Evolutionary conservation across 2,113 vertebrate species (phyloP), one percentile per base, ranked within the genome.

Genomic region (Misgurnus anguillicaudatus): DNA sequence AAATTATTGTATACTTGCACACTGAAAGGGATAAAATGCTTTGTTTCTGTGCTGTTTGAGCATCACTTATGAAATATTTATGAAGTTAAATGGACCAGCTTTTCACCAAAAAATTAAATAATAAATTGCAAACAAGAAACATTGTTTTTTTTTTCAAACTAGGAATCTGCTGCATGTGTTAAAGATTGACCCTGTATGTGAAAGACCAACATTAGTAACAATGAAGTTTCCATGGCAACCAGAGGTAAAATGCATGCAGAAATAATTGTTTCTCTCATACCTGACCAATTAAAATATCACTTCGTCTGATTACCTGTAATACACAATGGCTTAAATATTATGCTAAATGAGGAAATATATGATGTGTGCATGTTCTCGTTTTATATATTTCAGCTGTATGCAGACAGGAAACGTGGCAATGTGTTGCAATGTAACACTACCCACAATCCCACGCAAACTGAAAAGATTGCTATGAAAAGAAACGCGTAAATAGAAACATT

Each of bases 221-320:
- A 70, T 21, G 41, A 70, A 9, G 75, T 86, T 80, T 61, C 82
- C 75, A 84, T 86, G 71, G 80, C 62, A 86, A 86, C 80, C 61
- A 24, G 47, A 60, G 72, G 17, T n/a, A 68, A 67, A 76, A 75
- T 19, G 0, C 41, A 48, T 42, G 24, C 38, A 16, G n/a, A 69
- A 81, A 6, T 63, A 6, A 36, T 51, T 75, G 64, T 48, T 45
- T 66, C 57, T 8, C 45, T 45, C 48, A 36, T n/a, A 10, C 13
- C 24, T 58, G 21, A 67, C 10, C 8, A 57, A 75, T 74, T 67
- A 19, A 68, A 75, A 69, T 17, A 24, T 67, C 6, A 11, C 7
- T 38, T 14, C 38, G 5, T 55, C 5, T n/a, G 31, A 38, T 17
- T 71, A 39, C 31, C 31, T 36, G 31, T 36, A 3, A 13, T 14